Evolutionary conservation across 2,797 vertebrate genomes (phyloP).

Genomic region (Anabacerthia variegaticeps): DNA sequence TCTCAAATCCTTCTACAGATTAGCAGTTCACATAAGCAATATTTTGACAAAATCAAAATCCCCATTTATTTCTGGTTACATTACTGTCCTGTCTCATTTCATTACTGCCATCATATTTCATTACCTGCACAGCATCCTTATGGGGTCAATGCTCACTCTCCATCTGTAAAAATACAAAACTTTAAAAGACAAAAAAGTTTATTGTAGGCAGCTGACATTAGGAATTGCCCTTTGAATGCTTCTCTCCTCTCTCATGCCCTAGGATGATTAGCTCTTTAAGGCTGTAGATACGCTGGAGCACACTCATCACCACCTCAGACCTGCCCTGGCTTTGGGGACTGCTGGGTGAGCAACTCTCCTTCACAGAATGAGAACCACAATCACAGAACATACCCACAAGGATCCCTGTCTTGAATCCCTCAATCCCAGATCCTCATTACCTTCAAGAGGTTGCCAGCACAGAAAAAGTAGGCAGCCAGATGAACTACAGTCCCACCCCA

Average conservation of each 20-base stretch:
- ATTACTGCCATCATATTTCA: neutral
- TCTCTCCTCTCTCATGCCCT: neutral
- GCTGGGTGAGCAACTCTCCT: neutral
- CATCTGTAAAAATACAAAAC: neutral
- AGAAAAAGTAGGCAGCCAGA: neutral
- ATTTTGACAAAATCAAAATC: neutral
- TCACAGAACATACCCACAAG: neutral
- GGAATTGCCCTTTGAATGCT: neutral
- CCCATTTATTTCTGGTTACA: neutral
- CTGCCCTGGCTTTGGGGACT: neutral
- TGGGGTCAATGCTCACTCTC: neutral
- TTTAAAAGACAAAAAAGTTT: neutral
- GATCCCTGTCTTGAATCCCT: neutral
- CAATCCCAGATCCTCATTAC: neutral
- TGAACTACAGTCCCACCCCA: neutral
- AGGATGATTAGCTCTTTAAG: no score
- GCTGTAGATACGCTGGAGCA: neutral
- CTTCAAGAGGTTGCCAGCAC: neutral
- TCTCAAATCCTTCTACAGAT: neutral
- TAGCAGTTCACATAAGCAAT: neutral
- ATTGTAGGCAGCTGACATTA: neutral
- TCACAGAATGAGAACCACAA: neutral
- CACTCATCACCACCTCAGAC: neutral
- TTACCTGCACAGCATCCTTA: neutral
- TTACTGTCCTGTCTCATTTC: neutral